Base-by-base conservation (phyloP, 2,797 vertebrate genomes). In the Vultur gryphus region DNA sequence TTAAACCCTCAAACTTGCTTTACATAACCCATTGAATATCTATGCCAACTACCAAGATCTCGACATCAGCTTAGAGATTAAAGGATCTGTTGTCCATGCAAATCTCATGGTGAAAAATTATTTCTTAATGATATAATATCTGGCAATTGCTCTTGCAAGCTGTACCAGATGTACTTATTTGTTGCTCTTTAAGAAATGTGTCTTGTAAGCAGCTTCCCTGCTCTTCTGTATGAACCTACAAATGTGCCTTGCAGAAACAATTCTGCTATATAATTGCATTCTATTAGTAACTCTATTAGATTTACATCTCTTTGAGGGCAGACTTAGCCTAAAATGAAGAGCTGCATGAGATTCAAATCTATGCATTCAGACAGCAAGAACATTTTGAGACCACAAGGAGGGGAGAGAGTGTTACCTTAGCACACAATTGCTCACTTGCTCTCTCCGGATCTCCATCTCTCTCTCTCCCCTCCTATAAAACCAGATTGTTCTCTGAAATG, bases 291-390 rank as follows among this genome's bases (percentile, higher is more conserved):
- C 13, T 81, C n/a, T 51, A 49, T 33, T 75, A 75, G 41, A 92
- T 92, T 89, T 94, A 7, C 89, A 91, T 92, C 37, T 89, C 81
- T 91, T 78, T 93, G 87, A 92, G 64, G 52, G 37, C 11, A 89
- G 29, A 3, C 18, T 46, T 41, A 59, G n/a, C 19, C 48, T 67
- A 20, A 77, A 78, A 77, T 29, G 18, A 83, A 66, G 41, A 95
- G 11, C 46, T 90, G 23, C 9, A 4, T 13, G 44, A 85, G 82
- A 71, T 80, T 67, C 79, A 55, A 26, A 55, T 72, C 66, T 23
- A 1, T 57, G 67, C 31, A 28, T 54, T 82, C 71, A 77, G 55
- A 62, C 21, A 92, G 67, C 64, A 83, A 80, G 72, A 89, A 26
- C 15, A 11, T 70, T 83, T 85, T 78, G 54, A 94, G 61, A 85